phyloP scores from a whole-genome alignment of 2,797 vertebrate species.

The Sarcoramphus papa region DNA sequence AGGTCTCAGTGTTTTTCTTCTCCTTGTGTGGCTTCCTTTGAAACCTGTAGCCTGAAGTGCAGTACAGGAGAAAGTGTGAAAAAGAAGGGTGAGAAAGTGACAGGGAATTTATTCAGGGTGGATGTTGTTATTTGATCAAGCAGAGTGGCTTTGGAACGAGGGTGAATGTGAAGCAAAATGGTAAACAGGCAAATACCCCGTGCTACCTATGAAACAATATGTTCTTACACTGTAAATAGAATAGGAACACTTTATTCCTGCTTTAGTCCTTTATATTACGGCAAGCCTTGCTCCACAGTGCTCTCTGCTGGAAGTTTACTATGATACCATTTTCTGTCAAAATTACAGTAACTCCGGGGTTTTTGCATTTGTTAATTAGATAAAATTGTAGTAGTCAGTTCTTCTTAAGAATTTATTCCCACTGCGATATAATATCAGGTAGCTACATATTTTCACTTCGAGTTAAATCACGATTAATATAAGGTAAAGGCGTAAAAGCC shows the following conservation, averaged over 20 bases:
- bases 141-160: fast-evolving
- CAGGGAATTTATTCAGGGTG: neutral
- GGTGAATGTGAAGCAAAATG: neutral
- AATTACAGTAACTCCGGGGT: neutral
- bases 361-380: neutral
- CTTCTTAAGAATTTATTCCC: neutral
- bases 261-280: neutral
- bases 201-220: neutral
- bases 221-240: neutral
- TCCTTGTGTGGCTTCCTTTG: neutral
- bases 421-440: neutral
- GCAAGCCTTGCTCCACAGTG: constrained; percentile 48
- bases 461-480: neutral
- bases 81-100: neutral
- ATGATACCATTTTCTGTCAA: neutral
- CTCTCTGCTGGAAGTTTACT: constrained; percentile 67
- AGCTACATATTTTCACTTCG: neutral
- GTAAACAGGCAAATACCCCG: neutral
- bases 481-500: neutral
- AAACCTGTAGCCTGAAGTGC: neutral
- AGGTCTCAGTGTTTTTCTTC: neutral
- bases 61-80: neutral
- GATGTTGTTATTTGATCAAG: neutral
- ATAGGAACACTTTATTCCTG: neutral
- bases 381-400: neutral